Conservation (phyloP, 2,113 vertebrate genomes). For the Peucedramus taeniatus region DNA sequence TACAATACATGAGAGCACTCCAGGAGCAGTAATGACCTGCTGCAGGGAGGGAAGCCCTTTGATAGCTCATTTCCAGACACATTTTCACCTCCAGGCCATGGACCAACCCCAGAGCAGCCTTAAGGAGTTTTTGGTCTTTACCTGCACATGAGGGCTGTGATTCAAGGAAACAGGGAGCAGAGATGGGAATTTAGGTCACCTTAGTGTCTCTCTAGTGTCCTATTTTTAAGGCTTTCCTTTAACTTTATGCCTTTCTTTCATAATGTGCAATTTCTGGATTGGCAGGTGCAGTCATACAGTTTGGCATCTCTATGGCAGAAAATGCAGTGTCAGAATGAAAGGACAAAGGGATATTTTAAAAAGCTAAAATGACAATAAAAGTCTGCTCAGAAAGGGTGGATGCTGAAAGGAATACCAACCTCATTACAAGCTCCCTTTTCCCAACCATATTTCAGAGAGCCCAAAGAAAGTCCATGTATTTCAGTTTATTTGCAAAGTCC, state of each 20-base stretch:
- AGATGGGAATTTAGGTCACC: neutral
- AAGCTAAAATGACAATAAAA: neutral
- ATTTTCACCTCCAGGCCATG: neutral
- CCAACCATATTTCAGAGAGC: neutral
- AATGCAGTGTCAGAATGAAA: neutral
- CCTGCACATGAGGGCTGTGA: neutral
- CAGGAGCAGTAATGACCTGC: neutral
- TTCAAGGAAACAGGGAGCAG: neutral
- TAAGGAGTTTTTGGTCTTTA: neutral
- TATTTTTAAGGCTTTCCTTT: neutral
- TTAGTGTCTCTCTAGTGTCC: neutral
- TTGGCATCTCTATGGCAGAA: neutral
- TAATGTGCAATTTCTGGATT: neutral
- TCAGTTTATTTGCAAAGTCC: neutral
- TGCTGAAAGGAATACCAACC: neutral
- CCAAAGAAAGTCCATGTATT: neutral
- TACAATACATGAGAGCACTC: neutral
- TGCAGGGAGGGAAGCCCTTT: neutral
- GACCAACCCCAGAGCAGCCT: neutral
- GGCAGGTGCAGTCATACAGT: neutral
- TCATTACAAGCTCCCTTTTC: neutral
- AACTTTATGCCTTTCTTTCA: neutral
- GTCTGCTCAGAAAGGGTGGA: neutral
- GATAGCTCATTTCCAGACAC: neutral
- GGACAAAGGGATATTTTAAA: neutral